These are phyloP conservation scores for Wiebesia pumilae DNA, from an alignment of 1,140 invertebrate genomes.

Conservation along the genomic window DNA sequence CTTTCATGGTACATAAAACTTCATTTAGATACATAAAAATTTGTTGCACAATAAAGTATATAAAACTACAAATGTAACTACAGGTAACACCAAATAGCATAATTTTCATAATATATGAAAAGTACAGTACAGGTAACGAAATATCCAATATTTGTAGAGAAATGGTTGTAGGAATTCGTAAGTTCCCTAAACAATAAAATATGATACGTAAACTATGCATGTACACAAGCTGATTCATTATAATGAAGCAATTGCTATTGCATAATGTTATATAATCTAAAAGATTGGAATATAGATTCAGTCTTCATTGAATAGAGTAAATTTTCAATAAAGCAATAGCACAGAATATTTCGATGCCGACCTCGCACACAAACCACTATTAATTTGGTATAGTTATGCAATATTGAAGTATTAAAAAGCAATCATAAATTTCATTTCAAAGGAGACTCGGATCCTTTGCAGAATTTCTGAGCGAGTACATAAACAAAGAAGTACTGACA, in stretches of 20 bases:
- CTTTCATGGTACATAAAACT: too few species aligned
- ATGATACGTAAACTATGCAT: too few species aligned
- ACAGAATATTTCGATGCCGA: slow-evolving; percentile 9
- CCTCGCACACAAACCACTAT: background rate
- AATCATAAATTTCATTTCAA: slow-evolving; percentile 1
- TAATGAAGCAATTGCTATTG: background rate
- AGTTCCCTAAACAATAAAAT: too few species aligned
- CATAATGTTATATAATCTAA: background rate
- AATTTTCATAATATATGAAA: too few species aligned
- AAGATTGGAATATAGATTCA: slow-evolving; percentile 24
- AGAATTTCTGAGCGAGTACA: background rate
- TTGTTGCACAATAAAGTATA: too few species aligned
- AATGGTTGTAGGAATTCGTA: too few species aligned
- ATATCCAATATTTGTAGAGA: too few species aligned
- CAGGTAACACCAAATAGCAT: too few species aligned
- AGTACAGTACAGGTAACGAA: too few species aligned
- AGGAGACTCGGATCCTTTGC: background rate
- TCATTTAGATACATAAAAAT: too few species aligned
- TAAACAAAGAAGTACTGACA: background rate
- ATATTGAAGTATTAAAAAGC: background rate
- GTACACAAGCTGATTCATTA: background rate
- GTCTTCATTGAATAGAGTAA: background rate
- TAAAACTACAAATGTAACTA: too few species aligned
- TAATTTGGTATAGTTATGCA: slow-evolving; percentile 14
- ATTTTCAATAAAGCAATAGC: background rate